These are phyloP conservation scores for Drosophila subquinaria DNA, from an alignment of 2,888 invertebrate species.

Conservation along the genomic window DNA sequence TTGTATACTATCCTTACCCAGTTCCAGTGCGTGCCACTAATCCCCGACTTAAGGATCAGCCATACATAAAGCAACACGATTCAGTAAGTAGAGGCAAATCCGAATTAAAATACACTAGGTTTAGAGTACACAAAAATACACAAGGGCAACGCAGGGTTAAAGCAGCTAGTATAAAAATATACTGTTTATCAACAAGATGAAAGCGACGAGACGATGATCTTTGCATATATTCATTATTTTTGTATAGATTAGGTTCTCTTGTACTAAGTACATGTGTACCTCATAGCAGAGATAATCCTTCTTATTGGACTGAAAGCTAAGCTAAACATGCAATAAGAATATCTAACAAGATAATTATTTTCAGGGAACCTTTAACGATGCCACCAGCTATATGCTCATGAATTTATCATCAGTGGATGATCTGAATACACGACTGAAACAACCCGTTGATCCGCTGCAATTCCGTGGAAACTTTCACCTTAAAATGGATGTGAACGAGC, in stretches of 20 bases:
- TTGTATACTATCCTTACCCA: conserved; percentile 88
- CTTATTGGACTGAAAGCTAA: background rate
- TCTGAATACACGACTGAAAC: conserved; percentile 87
- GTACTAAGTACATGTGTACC: background rate
- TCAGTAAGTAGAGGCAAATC: conserved; percentile 58
- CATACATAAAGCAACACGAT: conserved; percentile 69
- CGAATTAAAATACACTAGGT: background rate
- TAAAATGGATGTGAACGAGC: conserved; percentile 87
- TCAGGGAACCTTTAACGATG: conserved; percentile 89
- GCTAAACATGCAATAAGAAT: background rate
- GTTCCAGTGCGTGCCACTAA: conserved; percentile 76
- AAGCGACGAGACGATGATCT: background rate
- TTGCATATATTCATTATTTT: background rate
- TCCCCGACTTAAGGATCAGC: conserved; percentile 75
- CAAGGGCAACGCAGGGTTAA: background rate
- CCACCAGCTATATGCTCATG: conserved; percentile 89
- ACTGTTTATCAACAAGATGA: background rate
- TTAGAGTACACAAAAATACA: no score
- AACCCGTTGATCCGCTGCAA: conserved; percentile 86
- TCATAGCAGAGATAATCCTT: background rate
- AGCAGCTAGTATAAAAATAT: background rate
- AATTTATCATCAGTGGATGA: conserved; percentile 89
- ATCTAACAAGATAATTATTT: background rate
- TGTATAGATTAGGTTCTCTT: background rate
- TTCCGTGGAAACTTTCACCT: conserved; percentile 91